Evolutionary conservation across 2,113 vertebrate species (phyloP).

Genomic region (Himantopus leucocephalus): DNA sequence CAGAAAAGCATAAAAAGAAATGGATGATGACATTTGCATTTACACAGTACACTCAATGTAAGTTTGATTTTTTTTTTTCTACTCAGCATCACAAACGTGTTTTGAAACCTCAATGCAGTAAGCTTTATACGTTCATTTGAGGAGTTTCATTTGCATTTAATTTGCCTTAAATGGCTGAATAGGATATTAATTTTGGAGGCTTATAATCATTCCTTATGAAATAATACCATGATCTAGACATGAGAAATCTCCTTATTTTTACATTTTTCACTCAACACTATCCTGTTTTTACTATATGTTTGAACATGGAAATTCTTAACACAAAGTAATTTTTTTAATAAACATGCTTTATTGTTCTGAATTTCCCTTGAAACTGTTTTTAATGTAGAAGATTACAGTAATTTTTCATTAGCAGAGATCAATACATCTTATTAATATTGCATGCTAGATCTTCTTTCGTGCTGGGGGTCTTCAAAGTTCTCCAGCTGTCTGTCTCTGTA

Average conservation of each 20-base stretch:
- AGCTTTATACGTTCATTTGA: slow-evolving; percentile 32
- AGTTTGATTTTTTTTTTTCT: not conserved
- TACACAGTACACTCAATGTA: not conserved
- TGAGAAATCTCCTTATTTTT: slow-evolving; percentile 12
- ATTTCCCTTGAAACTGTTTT: not conserved
- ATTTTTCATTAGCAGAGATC: not conserved
- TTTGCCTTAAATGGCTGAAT: slow-evolving; percentile 31
- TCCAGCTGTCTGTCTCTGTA: not conserved
- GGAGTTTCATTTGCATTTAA: slow-evolving; percentile 60
- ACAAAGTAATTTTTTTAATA: not conserved
- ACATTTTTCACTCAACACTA: not conserved
- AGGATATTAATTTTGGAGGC: slow-evolving; percentile 48
- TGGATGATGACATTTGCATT: slow-evolving; percentile 54
- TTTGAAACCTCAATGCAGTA: slow-evolving; percentile 25
- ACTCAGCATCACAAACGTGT: slow-evolving; percentile 33
- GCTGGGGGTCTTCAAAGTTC: not conserved
- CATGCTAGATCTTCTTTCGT: not conserved
- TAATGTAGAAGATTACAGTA: not conserved
- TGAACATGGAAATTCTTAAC: not conserved
- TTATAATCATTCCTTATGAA: slow-evolving; percentile 11
- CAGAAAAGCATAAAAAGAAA: slow-evolving; percentile 28
- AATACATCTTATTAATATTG: not conserved
- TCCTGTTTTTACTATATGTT: not conserved
- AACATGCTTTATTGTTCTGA: not conserved
- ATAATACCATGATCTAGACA: not conserved